Conservation (phyloP, 1,140 invertebrate species). For the Nixonia krombeini region DNA sequence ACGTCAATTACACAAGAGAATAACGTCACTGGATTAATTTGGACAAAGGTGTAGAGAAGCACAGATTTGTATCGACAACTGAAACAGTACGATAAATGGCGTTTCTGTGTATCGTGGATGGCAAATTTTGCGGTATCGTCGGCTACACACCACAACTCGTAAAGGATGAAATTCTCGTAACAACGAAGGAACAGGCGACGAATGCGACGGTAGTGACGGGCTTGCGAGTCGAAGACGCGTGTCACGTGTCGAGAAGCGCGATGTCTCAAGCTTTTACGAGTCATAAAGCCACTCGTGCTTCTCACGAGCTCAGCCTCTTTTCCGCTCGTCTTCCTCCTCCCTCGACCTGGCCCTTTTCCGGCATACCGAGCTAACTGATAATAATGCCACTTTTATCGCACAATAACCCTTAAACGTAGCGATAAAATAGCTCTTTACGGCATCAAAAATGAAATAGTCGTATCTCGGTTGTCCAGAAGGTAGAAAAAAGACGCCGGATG, state of each 20-base stretch:
- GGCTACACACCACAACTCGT: no score
- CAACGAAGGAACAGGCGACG: constrained; percentile 37
- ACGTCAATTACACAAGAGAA: no score
- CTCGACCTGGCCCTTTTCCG: constrained; percentile 48
- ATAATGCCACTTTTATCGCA: constrained; percentile 72
- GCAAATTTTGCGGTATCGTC: no score
- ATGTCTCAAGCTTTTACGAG: constrained; percentile 69
- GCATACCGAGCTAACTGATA: constrained; percentile 66
- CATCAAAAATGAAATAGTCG: constrained; percentile 68
- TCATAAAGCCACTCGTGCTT: constrained; percentile 70
- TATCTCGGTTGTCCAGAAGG: constrained; percentile 32
- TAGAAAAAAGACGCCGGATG: constrained; percentile 19
- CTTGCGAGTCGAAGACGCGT: constrained; percentile 45
- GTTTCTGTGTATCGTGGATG: no score
- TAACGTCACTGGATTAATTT: no score
- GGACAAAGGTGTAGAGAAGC: no score
- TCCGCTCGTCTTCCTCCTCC: constrained; percentile 50
- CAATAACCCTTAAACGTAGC: constrained; percentile 70
- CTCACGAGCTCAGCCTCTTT: constrained; percentile 58
- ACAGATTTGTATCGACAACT: no score
- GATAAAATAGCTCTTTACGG: constrained; percentile 68
- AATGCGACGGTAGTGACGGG: constrained; percentile 41
- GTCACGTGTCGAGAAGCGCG: constrained; percentile 51
- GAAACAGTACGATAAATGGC: no score
- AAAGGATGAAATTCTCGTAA: no score